Percentiles rank a stretch among this genome's conserved stretches.
Evolutionary conservation across 1,140 invertebrate species (phyloP).

Genomic region (Parapsyche elsis): DNA sequence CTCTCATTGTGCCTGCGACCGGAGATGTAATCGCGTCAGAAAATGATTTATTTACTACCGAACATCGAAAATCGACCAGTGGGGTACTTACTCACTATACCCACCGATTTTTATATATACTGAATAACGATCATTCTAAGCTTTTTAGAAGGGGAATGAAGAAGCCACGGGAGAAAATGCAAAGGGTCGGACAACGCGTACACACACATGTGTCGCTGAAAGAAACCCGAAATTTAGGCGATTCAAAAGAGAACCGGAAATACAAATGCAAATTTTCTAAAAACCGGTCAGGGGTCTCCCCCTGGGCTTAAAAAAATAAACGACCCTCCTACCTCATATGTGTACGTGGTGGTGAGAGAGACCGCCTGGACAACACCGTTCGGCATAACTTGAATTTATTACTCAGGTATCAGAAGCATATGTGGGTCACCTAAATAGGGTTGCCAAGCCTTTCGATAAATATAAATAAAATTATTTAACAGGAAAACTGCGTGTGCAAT

Average conservation of each 20-base stretch:
- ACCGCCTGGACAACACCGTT: neutral
- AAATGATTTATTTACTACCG: too few species aligned
- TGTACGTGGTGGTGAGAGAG: neutral
- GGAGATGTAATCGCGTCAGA: too few species aligned
- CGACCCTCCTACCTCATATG: neutral
- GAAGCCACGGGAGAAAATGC: neutral
- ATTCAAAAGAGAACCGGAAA: conserved; percentile 42
- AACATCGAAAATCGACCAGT: too few species aligned
- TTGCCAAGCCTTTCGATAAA: too few species aligned
- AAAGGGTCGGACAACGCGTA: neutral
- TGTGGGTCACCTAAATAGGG: neutral
- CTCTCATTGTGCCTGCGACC: too few species aligned
- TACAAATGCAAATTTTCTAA: conserved; percentile 41
- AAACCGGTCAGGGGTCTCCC: conserved; percentile 25
- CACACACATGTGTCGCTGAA: neutral
- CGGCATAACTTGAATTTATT: conserved; percentile 10
- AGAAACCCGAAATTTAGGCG: conserved; percentile 33
- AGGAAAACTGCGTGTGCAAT: too few species aligned
- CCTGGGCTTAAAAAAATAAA: conserved; percentile 5
- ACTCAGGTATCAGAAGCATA: neutral
- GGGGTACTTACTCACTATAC: too few species aligned
- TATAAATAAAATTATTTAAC: too few species aligned
- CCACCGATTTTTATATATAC: too few species aligned
- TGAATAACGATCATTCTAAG: too few species aligned
- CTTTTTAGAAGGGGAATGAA: too few species aligned